phyloP scores from a whole-genome alignment of 2,113 vertebrate species.

The Sylvia atricapilla region DNA sequence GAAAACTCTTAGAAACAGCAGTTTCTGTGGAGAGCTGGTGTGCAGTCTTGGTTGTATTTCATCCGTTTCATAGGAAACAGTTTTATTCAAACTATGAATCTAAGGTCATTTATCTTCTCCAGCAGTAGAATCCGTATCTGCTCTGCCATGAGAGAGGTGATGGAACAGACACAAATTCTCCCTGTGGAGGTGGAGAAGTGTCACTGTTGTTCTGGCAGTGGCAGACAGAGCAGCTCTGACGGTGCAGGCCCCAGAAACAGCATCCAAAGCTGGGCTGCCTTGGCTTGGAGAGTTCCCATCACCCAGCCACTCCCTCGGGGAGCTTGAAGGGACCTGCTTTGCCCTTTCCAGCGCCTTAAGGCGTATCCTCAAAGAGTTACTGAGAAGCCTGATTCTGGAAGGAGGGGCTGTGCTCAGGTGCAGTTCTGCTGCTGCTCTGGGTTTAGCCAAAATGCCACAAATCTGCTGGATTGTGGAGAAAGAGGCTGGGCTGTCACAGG shows the following conservation, averaged over 20 bases:
- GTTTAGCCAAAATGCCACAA: not conserved
- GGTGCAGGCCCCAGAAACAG: not conserved
- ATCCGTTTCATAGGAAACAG: not conserved
- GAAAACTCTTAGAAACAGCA: not conserved
- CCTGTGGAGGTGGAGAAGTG: accelerated
- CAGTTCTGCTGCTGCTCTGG: not conserved
- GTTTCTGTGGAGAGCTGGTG: not conserved
- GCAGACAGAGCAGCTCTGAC: not conserved
- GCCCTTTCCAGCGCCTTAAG: not conserved
- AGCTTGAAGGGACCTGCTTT: not conserved
- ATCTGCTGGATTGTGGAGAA: not conserved
- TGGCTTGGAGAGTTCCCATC: not conserved
- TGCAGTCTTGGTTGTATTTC: not conserved
- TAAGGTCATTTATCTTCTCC: not conserved
- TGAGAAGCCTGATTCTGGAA: not conserved
- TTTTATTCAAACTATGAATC: not conserved
- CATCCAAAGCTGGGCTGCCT: not conserved
- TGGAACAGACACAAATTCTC: not conserved
- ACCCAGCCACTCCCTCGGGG: not conserved
- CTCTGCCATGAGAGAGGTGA: accelerated
- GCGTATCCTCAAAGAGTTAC: not conserved
- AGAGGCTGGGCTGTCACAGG: not conserved
- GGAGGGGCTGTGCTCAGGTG: not conserved
- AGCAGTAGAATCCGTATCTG: not conserved
- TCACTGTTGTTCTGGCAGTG: no score